Evolutionary conservation across 2,797 vertebrate genomes (phyloP), one percentile per base, ranked within the genome.

Genomic region (Sebastolobus altivelis): DNA sequence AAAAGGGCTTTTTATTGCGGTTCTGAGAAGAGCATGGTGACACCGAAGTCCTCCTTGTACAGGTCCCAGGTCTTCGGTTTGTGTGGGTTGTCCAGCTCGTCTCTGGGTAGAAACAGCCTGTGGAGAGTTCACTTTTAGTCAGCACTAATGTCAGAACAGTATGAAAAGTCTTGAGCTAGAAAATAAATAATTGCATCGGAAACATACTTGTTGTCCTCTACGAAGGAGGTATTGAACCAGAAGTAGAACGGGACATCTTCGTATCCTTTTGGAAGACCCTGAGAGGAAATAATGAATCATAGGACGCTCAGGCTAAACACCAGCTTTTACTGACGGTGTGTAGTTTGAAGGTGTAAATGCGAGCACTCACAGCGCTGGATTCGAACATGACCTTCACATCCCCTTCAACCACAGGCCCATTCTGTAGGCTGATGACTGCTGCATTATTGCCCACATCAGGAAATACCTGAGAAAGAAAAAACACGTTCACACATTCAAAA

Each of bases 311-410:
- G 2, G 7, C 4, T 5, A 8, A 74, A 46, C 6, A 20, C n/a
- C 9, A 68, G 25, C 31, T 40, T 4, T 74, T 25, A 8, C n/a
- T 38, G 16, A 11, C 10, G 16, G n/a, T 9, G 2, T 72, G 10
- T 5, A 13, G 9, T 14, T 29, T 3, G 10, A 75, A 43, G 5
- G 4, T 31, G 12, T 11, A 49, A 33, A 46, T 18, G 10, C 13
- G 49, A 62, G 2, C 9, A 97, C 98, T 98, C 89, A 99, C 98
- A 37, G 96, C 94, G 76, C 56, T 95, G 0, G 97, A 98, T 65
- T 97, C 95, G 94, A 99, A 99, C 95, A 96, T 95, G 93, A 99
- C 91, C 94, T 99, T 99, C 38, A 99, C 96, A 58, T 99, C 98
- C 1, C 97, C 96, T 14, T 94, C 95, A 46, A 99, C 90, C 38